Conservation (phyloP, 2,888 invertebrate genomes). For the Nemurella pictetii region DNA sequence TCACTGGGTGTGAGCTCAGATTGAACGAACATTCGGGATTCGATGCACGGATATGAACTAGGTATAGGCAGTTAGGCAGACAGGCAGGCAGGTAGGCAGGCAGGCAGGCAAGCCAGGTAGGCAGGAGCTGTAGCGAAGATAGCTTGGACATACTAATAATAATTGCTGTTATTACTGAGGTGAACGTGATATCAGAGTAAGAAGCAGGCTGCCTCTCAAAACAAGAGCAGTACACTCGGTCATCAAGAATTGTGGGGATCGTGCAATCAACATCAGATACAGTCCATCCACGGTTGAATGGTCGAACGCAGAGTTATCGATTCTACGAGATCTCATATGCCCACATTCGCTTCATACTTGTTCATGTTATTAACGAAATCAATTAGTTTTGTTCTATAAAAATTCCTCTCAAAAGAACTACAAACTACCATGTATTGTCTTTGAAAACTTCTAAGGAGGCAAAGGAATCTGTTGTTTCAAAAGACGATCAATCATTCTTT, state of each 20-base stretch:
- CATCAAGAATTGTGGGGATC: not conserved
- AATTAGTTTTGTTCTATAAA: not conserved
- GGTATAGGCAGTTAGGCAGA: not conserved
- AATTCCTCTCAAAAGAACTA: not conserved
- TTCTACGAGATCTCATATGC: not conserved
- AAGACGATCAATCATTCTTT: not conserved
- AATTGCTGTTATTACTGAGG: slow-evolving; percentile 39
- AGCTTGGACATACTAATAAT: slow-evolving; percentile 20
- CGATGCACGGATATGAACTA: not conserved
- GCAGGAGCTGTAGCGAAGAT: slow-evolving; percentile 2
- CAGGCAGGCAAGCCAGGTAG: not conserved
- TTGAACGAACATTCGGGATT: not conserved
- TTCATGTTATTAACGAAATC: not conserved
- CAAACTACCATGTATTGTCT: not conserved
- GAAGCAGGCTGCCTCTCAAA: slow-evolving; percentile 2
- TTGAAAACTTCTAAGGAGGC: not conserved
- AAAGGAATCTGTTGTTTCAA: not conserved
- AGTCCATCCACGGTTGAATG: not conserved
- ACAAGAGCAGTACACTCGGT: slow-evolving; percentile 20
- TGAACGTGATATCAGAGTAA: slow-evolving; percentile 35
- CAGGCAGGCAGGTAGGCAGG: slow-evolving; percentile 1
- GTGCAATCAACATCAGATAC: not conserved
- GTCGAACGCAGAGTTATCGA: not conserved
- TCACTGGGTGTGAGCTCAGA: not conserved
- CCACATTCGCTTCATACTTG: not conserved